Evolutionary conservation across 2,113 vertebrate species (phyloP).

Genomic region (Gallinago undulata): DNA sequence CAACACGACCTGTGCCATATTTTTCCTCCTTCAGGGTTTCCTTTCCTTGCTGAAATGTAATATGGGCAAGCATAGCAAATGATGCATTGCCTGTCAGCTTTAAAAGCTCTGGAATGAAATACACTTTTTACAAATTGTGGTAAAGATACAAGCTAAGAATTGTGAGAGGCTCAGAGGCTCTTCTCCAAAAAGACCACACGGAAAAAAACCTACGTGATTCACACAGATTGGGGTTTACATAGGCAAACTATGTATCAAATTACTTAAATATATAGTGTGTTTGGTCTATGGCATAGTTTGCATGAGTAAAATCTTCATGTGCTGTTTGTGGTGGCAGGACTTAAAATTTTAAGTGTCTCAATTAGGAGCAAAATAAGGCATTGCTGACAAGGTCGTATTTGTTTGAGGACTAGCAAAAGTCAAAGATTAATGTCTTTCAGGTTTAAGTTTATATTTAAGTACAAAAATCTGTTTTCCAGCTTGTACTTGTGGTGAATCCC

Average conservation of each 20-base stretch:
- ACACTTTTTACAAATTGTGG: background rate
- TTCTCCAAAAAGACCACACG: background rate
- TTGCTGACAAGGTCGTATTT: background rate
- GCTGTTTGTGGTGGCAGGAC: background rate
- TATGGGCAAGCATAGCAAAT: background rate
- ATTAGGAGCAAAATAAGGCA: background rate
- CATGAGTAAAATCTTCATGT: background rate
- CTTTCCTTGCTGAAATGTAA: background rate
- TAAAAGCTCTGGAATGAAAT: background rate
- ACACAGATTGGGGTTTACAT: background rate
- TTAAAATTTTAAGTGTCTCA: background rate
- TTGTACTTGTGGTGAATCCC: background rate
- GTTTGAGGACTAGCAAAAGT: background rate
- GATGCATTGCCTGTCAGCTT: background rate
- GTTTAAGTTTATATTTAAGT: background rate
- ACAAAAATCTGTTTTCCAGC: background rate
- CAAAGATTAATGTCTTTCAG: background rate
- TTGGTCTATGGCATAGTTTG: background rate
- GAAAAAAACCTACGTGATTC: background rate
- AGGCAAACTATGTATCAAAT: background rate
- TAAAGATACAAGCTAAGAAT: background rate
- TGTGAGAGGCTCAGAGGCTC: background rate
- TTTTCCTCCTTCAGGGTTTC: background rate
- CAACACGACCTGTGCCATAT: background rate
- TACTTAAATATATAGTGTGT: background rate